Evolutionary conservation across 2,113 vertebrate genomes (phyloP), one percentile per base, ranked within the genome.

Genomic region (Menura novaehollandiae): DNA sequence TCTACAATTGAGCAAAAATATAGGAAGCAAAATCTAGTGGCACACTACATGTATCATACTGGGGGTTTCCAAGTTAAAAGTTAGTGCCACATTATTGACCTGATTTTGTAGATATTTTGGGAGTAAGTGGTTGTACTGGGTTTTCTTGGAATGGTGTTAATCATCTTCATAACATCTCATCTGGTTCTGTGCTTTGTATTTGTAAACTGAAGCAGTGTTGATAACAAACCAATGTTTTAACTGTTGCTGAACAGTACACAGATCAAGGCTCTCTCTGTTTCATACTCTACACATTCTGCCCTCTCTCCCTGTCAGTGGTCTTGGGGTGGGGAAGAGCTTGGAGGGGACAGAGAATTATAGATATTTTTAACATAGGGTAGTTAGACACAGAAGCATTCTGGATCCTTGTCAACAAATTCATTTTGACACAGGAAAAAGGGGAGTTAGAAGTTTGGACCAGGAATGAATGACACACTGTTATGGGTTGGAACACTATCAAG

Each of bases 211-310:
- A 86, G 13, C 14, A 35, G 18, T 39, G 13, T 22, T 13, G 53
- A 19, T 33, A 69, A 56, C 18, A 87, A n/a, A 73, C 6, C 15
- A 41, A 8, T 9, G 4, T 28, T 93, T 76, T 16, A 55, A 18
- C 8, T 63, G 15, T 55, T 75, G 27, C 20, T 81, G 55, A 87
- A 71, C 7, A 62, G 16, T 6, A 6, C 14, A 47, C 10, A 75
- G 23, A 2, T 68, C 49, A 55, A 82, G 27, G 23, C 21, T 59
- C 79, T 75, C 39, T 78, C 18, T 76, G 2, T 82, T 85, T 88
- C 41, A 24, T 15, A 10, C 3, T 58, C 7, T 58, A 28, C 1
- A 7, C 4, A 5, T 12, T 22, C 21, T 3, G 8, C 1, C 9
- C 13, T 44, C 13, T 28, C 1, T 11, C 5, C 3, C 35, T 5